Conservation (phyloP, 2,113 vertebrate species). For the Engystomops pustulosus region DNA sequence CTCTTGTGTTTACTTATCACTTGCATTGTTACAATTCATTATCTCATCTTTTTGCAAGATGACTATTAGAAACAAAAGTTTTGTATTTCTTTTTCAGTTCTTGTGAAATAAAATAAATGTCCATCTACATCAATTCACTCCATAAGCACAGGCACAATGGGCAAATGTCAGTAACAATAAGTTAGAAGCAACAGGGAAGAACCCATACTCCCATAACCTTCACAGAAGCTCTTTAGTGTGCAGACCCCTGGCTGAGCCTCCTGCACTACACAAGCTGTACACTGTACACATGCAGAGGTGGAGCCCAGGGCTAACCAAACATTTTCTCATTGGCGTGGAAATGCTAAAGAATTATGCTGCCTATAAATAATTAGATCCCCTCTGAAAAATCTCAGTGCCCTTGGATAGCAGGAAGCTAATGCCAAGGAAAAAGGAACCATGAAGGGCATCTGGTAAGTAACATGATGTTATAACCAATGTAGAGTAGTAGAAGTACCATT, state of each 20-base stretch:
- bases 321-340: constrained; percentile 37
- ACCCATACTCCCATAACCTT: background rate
- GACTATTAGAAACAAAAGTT: no score
- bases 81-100: no score
- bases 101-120: no score
- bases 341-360: constrained; percentile 39
- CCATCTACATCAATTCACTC: background rate
- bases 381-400: constrained; percentile 32
- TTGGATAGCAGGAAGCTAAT: constrained; percentile 30
- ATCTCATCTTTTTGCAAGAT: no score
- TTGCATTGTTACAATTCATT: no score
- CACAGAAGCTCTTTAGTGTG: background rate
- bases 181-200: background rate
- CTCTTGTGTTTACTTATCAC: no score
- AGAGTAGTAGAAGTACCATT: background rate
- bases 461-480: background rate
- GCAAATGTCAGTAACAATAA: background rate
- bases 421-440: constrained; percentile 64
- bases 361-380: constrained; percentile 52
- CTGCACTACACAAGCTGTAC: constrained; percentile 19
- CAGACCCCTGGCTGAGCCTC: constrained; percentile 54
- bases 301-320: background rate
- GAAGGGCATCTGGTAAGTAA: constrained; percentile 76
- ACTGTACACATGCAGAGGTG: constrained; percentile 50
- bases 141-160: background rate